Conservation (phyloP, 2,888 invertebrate genomes). For the Drosophila parthenogenetica region DNA sequence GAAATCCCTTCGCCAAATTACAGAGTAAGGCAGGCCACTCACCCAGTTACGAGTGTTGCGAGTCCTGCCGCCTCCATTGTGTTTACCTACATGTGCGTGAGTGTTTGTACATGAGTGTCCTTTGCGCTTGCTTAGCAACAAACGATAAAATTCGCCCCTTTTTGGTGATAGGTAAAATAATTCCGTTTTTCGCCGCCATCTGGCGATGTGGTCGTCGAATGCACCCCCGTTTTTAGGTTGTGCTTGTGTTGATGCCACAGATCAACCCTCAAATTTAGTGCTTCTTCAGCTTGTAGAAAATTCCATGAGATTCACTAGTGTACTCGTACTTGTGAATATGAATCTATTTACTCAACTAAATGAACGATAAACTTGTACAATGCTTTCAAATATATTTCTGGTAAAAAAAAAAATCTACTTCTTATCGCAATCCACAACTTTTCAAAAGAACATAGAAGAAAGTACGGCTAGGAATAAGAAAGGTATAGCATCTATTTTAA, state of each 20-base stretch:
- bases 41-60: slow-evolving; percentile 71
- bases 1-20: neutral
- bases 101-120: slow-evolving; percentile 33
- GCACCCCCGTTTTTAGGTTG: slow-evolving; percentile 59
- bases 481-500: too few species aligned
- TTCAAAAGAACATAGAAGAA: neutral
- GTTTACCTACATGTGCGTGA: slow-evolving; percentile 12
- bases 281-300: slow-evolving; percentile 58
- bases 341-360: slow-evolving; percentile 21
- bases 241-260: slow-evolving; percentile 9
- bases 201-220: slow-evolving; percentile 61
- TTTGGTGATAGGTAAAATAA: slow-evolving; percentile 59
- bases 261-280: slow-evolving; percentile 61
- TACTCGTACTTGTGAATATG: slow-evolving; percentile 24
- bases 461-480: too few species aligned
- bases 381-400: neutral
- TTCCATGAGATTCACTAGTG: slow-evolving; percentile 39
- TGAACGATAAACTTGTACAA: neutral
- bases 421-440: neutral
- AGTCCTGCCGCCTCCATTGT: slow-evolving; percentile 44
- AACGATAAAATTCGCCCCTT: slow-evolving; percentile 69
- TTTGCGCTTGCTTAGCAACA: slow-evolving; percentile 67
- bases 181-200: slow-evolving; percentile 54
- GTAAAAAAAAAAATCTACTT: neutral
- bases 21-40: slow-evolving; percentile 69